Evolutionary conservation across 2,888 invertebrate species (phyloP), one percentile per base, ranked within the genome.

Genomic region (Euclidia mi): DNA sequence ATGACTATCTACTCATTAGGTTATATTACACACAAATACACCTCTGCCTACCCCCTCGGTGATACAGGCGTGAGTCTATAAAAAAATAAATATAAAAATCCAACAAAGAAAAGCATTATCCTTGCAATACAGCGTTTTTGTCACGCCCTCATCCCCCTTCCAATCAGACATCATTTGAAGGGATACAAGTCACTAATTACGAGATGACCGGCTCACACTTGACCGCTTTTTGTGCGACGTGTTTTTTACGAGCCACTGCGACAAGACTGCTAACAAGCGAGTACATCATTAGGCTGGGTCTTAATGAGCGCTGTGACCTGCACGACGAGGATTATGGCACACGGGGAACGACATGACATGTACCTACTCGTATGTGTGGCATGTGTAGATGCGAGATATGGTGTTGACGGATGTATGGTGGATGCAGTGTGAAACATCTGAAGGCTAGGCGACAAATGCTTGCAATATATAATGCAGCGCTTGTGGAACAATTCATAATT

Each of bases 261-360:
- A 79, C 82, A 82, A 82, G 84, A 78, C 76, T 72, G 73, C 84
- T 88, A 89, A 87, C 87, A 87, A 89, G 87, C 85, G 68, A 67
- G 79, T 81, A 84, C 87, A 85, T 90, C 89, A 89, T 90, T 89
- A 90, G 87, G 72, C 77, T 71, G 65, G 50, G 59, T 72, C 72
- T 67, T 89, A 88, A 89, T 87, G 87, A 89, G 88, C 66, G 72
- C 37, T 49, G 63, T 71, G 71, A 65, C 70, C 76, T 73, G 68
- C 65, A 63, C 71, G 29, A 14, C 28, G 32, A 20, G 48, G 47
- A 43, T 55, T 48, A 49, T 32, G 20, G 20, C 28, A 18, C 43
- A 32, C 12, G 17, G 10, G 14, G 35, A 20, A 3, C 9, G n/a
- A 11, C 25, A 11, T 44, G 20, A 29, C 28, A 4, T 42, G 9